These are phyloP conservation scores for Platygyra sinensis DNA, from an alignment of 64 coral and sea anemone genomes.

Conservation along the genomic window DNA sequence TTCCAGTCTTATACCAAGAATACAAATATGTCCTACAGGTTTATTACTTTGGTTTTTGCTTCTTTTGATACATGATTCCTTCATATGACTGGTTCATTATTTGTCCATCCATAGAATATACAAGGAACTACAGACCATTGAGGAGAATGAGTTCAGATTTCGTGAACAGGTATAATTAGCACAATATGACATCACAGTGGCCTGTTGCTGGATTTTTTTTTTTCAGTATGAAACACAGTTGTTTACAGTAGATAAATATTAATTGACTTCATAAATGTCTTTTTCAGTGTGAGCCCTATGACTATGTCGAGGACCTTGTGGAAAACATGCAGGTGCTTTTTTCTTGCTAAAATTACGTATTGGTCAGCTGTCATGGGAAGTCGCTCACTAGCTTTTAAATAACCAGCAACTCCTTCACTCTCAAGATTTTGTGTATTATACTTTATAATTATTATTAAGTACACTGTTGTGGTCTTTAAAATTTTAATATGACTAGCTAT, in stretches of 20 bases:
- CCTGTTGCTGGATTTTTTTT: no score
- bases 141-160: conserved; percentile 87
- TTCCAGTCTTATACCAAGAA: no score
- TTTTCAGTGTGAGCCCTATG: conserved; percentile 87
- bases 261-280: neutral
- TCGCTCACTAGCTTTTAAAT: no score
- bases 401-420: no score
- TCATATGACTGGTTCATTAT: neutral
- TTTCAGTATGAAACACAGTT: neutral
- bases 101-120: conserved; percentile 64
- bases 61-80: neutral
- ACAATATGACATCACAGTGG: no score
- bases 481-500: no score
- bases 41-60: no score
- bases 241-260: neutral
- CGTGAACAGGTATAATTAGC: conserved; percentile 65
- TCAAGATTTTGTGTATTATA: no score
- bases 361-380: no score
- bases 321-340: conserved; percentile 87
- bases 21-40: no score
- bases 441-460: no score
- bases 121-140: conserved; percentile 84
- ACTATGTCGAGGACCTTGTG: conserved; percentile 85
- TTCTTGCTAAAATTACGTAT: neutral
- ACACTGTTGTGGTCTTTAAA: no score